Conservation (phyloP, 2,888 invertebrate species). For the Philopedon plagiatum region DNA sequence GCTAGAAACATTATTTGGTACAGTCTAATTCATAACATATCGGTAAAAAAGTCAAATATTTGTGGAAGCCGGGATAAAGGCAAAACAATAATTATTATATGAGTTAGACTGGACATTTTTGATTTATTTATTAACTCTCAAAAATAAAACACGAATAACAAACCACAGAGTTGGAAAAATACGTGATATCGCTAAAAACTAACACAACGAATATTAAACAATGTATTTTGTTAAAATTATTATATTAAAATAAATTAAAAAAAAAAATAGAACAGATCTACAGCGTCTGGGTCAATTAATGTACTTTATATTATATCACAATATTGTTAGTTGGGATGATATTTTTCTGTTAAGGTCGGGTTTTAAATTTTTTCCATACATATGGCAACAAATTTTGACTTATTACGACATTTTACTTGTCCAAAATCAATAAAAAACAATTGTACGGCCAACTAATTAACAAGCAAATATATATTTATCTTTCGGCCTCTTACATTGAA, state of each 20-base stretch:
- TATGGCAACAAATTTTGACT: no score
- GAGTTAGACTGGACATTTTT: conserved; percentile 40
- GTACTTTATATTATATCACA: conserved; percentile 48
- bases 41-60: conserved; percentile 2
- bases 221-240: conserved; percentile 8
- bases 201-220: conserved; percentile 32
- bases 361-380: conserved; percentile 3
- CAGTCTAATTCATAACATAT: conserved; percentile 36
- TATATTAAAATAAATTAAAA: conserved; percentile 25
- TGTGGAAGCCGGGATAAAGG: conserved; percentile 34
- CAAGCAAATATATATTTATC: no score
- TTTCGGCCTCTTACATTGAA: no score
- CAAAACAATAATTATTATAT: conserved; percentile 23
- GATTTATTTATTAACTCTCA: conserved; percentile 20
- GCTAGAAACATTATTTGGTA: conserved; percentile 13
- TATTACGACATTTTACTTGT: no score
- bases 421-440: no score
- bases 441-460: no score
- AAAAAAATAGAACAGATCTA: conserved; percentile 32
- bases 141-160: conserved; percentile 23
- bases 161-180: conserved; percentile 14
- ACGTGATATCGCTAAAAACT: conserved; percentile 23
- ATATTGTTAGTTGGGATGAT: conserved; percentile 43
- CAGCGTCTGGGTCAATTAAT: conserved; percentile 35
- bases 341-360: conserved; percentile 23